phyloP scores from a whole-genome alignment of 2,797 vertebrate genomes.

The Myoxocephalus aenaeus region DNA sequence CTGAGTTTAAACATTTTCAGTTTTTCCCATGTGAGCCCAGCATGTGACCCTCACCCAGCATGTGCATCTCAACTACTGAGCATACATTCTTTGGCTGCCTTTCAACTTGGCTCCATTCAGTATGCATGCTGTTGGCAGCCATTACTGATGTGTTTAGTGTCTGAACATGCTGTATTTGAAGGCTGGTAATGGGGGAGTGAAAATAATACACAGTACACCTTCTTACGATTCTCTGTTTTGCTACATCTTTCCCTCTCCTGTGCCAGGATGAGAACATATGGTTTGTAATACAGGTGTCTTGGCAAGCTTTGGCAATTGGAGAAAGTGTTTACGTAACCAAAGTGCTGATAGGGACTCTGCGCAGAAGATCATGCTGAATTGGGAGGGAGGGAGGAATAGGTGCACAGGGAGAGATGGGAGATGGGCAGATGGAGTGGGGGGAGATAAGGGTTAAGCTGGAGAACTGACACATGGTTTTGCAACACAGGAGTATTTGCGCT shows the following conservation, averaged over 20 bases:
- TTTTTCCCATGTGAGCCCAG: slow-evolving; percentile 64
- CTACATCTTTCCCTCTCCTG: slow-evolving; percentile 26
- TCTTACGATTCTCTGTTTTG: slow-evolving; percentile 32
- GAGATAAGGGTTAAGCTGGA: slow-evolving; percentile 39
- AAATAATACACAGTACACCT: slow-evolving; percentile 36
- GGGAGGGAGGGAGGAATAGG: slow-evolving; percentile 41
- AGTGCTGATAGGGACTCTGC: slow-evolving; percentile 69
- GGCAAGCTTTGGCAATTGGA: slow-evolving; percentile 69
- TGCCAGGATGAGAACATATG: slow-evolving; percentile 61
- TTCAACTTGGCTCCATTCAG: slow-evolving; percentile 71
- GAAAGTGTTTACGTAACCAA: slow-evolving; percentile 75
- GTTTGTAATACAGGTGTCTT: slow-evolving; percentile 76
- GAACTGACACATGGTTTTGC: slow-evolving; percentile 40
- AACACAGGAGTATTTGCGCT: slow-evolving; percentile 20
- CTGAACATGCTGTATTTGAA: slow-evolving; percentile 48
- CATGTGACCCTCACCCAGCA: slow-evolving; percentile 67
- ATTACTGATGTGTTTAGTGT: slow-evolving; percentile 49
- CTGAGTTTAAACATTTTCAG: slow-evolving; percentile 61
- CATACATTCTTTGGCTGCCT: slow-evolving; percentile 79
- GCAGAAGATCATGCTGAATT: slow-evolving; percentile 68
- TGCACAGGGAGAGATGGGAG: slow-evolving; percentile 36
- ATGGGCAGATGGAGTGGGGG: slow-evolving; percentile 51
- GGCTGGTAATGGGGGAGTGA: slow-evolving; percentile 27
- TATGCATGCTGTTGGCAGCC: slow-evolving; percentile 65
- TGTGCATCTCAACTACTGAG: slow-evolving; percentile 70